Conservation (phyloP, 2,113 vertebrate species). For the Psilopogon haemacephalus region DNA sequence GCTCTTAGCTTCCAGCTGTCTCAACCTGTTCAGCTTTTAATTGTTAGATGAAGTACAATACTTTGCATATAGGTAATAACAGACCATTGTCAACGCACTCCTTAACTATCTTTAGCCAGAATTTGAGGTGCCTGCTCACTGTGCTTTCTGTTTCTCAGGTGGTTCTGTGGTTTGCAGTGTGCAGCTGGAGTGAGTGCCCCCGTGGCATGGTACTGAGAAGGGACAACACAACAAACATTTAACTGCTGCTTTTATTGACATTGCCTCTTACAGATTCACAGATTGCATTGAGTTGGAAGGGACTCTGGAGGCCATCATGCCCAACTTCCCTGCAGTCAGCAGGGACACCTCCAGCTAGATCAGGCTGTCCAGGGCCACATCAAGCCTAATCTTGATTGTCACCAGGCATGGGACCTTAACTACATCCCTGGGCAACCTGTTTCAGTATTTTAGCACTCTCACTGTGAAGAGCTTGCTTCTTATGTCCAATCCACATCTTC, state of each 20-base stretch:
- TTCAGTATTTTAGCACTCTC: no score
- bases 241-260: neutral
- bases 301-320: no score
- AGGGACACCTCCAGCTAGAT: no score
- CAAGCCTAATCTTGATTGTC: no score
- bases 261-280: neutral
- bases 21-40: neutral
- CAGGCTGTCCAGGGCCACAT: no score
- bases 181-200: fast-evolving
- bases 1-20: neutral
- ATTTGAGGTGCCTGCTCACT: neutral
- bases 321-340: no score
- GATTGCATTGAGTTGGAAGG: no score
- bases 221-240: neutral
- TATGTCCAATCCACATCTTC: no score
- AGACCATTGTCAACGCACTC: neutral
- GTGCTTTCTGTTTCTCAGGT: neutral
- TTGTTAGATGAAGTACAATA: neutral
- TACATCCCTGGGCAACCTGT: no score
- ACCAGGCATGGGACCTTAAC: no score
- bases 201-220: neutral
- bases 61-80: neutral
- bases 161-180: neutral
- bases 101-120: neutral
- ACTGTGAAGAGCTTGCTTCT: no score